phyloP scores from a whole-genome alignment of 2,113 vertebrate species.

The Myotis brandtii region DNA sequence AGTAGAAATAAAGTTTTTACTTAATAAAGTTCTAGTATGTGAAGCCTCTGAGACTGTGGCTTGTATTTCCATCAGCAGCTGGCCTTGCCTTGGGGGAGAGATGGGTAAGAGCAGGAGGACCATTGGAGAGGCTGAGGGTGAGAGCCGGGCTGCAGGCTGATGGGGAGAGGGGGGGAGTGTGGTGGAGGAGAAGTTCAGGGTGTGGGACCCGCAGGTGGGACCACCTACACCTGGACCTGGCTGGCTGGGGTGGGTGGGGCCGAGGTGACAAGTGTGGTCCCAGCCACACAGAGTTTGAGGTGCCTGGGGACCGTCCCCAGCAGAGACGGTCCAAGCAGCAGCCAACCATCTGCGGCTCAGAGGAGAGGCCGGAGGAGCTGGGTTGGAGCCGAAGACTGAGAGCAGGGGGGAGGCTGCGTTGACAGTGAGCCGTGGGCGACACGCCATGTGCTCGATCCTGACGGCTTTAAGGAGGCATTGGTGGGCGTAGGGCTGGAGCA shows the following conservation, averaged over 20 bases:
- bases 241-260: neutral
- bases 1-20: neutral
- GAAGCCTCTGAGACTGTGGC: neutral
- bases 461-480: fast-evolving
- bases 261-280: neutral
- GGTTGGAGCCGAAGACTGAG: too few relatives aligned
- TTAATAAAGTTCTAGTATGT: neutral
- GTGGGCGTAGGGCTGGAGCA: neutral
- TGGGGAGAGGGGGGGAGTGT: fast-evolving
- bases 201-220: fast-evolving
- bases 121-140: neutral
- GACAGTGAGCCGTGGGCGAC: too few relatives aligned
- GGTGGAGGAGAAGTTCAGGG: fast-evolving
- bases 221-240: too few relatives aligned
- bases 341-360: neutral
- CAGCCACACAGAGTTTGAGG: neutral
- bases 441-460: neutral
- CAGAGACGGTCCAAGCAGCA: neutral
- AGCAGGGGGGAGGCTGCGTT: neutral
- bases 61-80: neutral
- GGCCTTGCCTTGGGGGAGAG: neutral
- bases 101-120: neutral
- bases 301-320: fast-evolving
- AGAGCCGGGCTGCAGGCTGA: too few relatives aligned
- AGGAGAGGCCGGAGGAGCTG: neutral